Conservation (phyloP, 2,888 invertebrate species). For the Acanthosepion esculentum region DNA sequence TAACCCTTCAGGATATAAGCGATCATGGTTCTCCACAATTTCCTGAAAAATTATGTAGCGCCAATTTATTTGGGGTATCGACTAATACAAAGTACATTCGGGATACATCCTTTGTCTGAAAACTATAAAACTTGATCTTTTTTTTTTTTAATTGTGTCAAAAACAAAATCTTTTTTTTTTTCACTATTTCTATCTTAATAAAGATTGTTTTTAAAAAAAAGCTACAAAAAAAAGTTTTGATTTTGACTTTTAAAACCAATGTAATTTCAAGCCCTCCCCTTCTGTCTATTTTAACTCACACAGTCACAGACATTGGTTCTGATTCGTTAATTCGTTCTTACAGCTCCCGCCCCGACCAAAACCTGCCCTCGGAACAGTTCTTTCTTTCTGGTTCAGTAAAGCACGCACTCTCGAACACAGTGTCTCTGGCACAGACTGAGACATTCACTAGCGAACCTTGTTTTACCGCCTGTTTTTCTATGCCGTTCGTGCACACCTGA, state of each 20-base stretch:
- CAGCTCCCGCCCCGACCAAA: background rate
- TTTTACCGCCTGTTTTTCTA: background rate
- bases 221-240: too few relatives aligned
- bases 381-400: background rate
- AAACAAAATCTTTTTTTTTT: too few relatives aligned
- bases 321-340: slow-evolving; percentile 2
- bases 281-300: background rate
- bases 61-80: too few relatives aligned
- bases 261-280: background rate
- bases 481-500: background rate
- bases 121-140: too few relatives aligned
- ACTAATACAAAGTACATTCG: too few relatives aligned
- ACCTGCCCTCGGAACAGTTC: background rate
- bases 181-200: too few relatives aligned
- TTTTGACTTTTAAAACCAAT: background rate
- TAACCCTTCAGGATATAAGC: too few relatives aligned
- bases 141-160: too few relatives aligned
- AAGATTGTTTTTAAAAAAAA: too few relatives aligned
- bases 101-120: too few relatives aligned
- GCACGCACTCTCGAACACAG: background rate
- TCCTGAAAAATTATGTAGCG: too few relatives aligned
- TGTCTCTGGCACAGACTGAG: background rate
- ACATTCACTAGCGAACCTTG: background rate
- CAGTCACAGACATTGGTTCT: background rate
- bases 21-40: too few relatives aligned